Percentiles rank a stretch among this genome's conserved stretches.
These are phyloP conservation scores for Trinorchestia longiramus DNA, from an alignment of 1,140 invertebrate genomes.

Conservation along the genomic window DNA sequence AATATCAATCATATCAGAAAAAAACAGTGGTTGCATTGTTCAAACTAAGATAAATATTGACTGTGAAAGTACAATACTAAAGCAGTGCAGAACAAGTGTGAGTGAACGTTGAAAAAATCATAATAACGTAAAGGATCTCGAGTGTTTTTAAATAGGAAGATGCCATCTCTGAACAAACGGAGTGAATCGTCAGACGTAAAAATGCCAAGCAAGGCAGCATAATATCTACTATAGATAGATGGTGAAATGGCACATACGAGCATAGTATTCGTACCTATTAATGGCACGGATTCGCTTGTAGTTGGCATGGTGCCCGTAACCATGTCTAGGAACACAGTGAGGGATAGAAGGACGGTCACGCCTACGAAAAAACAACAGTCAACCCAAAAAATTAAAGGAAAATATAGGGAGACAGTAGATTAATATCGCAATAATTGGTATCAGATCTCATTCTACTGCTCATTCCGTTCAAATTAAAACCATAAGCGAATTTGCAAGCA, in stretches of 20 bases:
- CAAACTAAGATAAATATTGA: constrained; percentile 59
- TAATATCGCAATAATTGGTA: constrained; percentile 59
- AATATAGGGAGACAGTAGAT: constrained; percentile 59
- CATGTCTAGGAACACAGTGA: constrained; percentile 81
- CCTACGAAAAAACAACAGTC: constrained; percentile 70
- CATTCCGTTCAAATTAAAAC: constrained; percentile 8
- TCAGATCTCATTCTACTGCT: constrained; percentile 10
- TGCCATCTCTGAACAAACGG: constrained; percentile 35
- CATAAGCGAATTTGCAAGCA: constrained; percentile 19
- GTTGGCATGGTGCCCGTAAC: constrained; percentile 77
- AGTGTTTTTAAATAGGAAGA: background rate
- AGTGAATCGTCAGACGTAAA: constrained; percentile 22
- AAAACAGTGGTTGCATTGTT: constrained; percentile 58
- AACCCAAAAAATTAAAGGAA: constrained; percentile 11
- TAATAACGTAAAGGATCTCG: constrained; percentile 56
- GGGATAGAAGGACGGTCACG: constrained; percentile 80
- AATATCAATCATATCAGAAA: constrained; percentile 64
- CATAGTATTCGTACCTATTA: constrained; percentile 82
- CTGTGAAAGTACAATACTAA: constrained; percentile 58
- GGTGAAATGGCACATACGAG: constrained; percentile 66
- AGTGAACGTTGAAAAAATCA: constrained; percentile 39
- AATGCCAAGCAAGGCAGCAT: constrained; percentile 53
- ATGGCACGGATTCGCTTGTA: constrained; percentile 82
- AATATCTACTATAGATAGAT: constrained; percentile 65
- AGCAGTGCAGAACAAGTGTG: constrained; percentile 58